Base-by-base conservation (phyloP, 2,888 invertebrate species). In the Brachynemurus nebulosus region DNA sequence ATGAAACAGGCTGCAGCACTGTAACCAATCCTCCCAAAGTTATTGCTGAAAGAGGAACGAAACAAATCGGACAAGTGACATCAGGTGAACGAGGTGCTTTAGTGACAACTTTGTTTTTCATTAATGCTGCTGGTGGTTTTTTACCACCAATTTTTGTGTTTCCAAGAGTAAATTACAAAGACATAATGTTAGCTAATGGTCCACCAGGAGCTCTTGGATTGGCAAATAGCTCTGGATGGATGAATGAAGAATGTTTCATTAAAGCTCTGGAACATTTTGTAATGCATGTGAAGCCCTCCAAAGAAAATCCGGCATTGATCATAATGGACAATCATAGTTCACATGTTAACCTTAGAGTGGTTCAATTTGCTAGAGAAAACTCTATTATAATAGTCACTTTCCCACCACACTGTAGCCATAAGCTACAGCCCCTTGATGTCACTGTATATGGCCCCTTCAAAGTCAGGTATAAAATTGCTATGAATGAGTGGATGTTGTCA, bases 111-210 rank as follows among this genome's bases (percentile, higher is more conserved):
- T n/a, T n/a, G n/a, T n/a, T n/a, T n/a, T n/a, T n/a, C n/a, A n/a
- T n/a, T n/a, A n/a, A n/a, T n/a, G 56, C 57, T 16, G 40, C 47
- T 17, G 56, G 57, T 33, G 52, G 51, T 44, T 45, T 39, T 8
- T 42, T 57, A 44, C 55, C 59, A 23, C 58, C 57, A n/a, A 50
- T 53, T 37, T 52, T 57, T 30, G 45, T 58, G 17, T 56, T 56
- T 45, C 55, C 57, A 11, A 46, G 54, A 25, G 33, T 33, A 16
- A 42, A 42, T 34, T 35, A 34, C 34, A 42, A 11, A 16, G 19
- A 19, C 34, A 14, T 11, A 33, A 33, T 42, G 12, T 27, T 36
- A 17, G 21, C 18, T n/a, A 34, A 34, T 19, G 34, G 33, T 34
- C 17, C 33, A 35, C 33, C 34, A 11, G 33, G 42, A 12, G 27